These are phyloP conservation scores for Kradibia gibbosae DNA, from an alignment of 1,140 invertebrate genomes.

Conservation along the genomic window DNA sequence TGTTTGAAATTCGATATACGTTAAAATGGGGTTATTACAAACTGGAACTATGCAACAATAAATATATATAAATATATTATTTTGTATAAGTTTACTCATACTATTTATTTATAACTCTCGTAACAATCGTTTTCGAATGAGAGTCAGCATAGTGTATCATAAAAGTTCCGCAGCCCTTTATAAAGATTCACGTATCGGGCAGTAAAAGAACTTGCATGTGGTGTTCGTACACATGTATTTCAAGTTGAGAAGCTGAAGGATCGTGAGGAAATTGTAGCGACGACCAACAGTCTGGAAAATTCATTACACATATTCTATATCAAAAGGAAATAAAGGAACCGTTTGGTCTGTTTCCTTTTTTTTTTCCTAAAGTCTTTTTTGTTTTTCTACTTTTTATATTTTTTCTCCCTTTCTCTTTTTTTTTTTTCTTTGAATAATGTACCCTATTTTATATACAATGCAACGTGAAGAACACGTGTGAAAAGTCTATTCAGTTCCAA, in stretches of 20 bases:
- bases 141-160: not conserved
- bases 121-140: not conserved
- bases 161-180: not conserved
- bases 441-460: slow-evolving; percentile 25
- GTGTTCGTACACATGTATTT: not conserved
- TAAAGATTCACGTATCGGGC: not conserved
- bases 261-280: not conserved
- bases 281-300: slow-evolving; percentile 6
- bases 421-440: slow-evolving; percentile 23
- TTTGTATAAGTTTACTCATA: not conserved
- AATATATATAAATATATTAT: slow-evolving; percentile 1
- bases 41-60: no score
- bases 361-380: not conserved
- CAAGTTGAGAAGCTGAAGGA: not conserved
- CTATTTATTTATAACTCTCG: not conserved
- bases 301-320: slow-evolving; percentile 27
- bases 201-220: not conserved
- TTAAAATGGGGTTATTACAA: no score
- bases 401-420: not conserved
- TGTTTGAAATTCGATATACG: no score
- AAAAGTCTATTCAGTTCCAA: slow-evolving; percentile 16
- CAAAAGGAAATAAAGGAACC: not conserved
- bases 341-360: no score
- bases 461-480: not conserved
- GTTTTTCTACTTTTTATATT: not conserved